Evolutionary conservation across 2,888 invertebrate genomes (phyloP).

Genomic region (Drosophila merina): DNA sequence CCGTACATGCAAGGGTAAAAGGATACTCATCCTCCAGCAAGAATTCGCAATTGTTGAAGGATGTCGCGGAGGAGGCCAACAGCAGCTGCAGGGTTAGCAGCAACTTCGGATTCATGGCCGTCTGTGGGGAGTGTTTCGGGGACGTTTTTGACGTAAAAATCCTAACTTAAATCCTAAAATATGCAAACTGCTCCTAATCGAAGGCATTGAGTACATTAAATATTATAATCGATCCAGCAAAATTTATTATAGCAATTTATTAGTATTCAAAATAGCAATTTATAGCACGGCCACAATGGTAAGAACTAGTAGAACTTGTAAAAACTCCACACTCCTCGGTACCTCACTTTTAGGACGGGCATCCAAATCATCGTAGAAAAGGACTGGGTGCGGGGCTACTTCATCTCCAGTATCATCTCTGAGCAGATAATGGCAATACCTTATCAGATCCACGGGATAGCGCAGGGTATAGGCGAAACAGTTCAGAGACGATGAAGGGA

Average conservation of each 20-base stretch:
- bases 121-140: background rate
- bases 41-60: slow-evolving; percentile 17
- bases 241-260: background rate
- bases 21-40: slow-evolving; percentile 5
- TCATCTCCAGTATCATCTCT: background rate
- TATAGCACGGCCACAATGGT: background rate
- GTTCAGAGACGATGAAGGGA: background rate
- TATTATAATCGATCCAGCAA: background rate
- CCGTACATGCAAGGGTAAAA: slow-evolving; percentile 7
- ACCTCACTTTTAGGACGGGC: too few species aligned
- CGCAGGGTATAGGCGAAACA: slow-evolving; percentile 3
- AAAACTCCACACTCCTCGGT: background rate
- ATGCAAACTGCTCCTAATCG: background rate
- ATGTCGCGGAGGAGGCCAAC: background rate
- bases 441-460: slow-evolving; percentile 12
- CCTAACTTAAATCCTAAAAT: background rate
- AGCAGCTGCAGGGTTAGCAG: background rate
- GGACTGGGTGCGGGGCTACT: slow-evolving; percentile 3
- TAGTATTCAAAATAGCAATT: too few species aligned
- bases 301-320: background rate
- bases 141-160: background rate
- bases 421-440: background rate
- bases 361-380: background rate
- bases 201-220: background rate
- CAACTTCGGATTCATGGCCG: slow-evolving; percentile 28